Evolutionary conservation across 2,113 vertebrate species (phyloP), one percentile per base, ranked within the genome.

Genomic region (Pogonocichla stellata): DNA sequence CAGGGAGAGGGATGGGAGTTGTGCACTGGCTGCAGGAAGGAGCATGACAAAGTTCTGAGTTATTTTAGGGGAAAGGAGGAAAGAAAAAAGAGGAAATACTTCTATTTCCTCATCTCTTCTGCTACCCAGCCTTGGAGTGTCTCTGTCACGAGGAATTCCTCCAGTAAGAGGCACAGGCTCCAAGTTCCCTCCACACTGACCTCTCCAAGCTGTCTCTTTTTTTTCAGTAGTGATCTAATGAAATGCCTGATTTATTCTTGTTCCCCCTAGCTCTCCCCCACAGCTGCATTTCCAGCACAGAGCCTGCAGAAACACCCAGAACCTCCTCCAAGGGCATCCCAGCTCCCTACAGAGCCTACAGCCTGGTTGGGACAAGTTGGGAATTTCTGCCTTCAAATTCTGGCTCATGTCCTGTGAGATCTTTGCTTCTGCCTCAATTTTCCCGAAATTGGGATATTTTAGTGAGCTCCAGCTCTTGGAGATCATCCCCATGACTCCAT

Each of bases 81-180:
- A 92, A 95, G 87, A 18, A 88, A 92, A 95, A 97, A 91, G 95
- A 71, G 85, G 93, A 96, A 97, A 62, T 34, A 26, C 5, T 71
- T 86, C n/a, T 80, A 3, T 58, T 84, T 90, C 60, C 72, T 96
- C 92, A 67, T 86, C 51, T 74, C 29, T 88, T 50, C 28, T 4
- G 19, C 75, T 90, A 51, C 71, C 79, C 29, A n/a, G 40, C n/a
- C 69, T 72, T 43, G 9, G 61, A 48, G 20, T 48, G 19, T 62
- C 54, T 80, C 71, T 80, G 71, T 86, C 61, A 24, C 1, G 60
- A 74, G 88, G 56, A 70, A 36, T 54, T 93, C 70, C 47, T 92
- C 60, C 2, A 0, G 38, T 34, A 1, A 4, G 56, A 43, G 51
- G 19, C 77, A 66, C 31, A 31, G 65, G 57, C 70, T 72, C 54